Evolutionary conservation across 2,888 invertebrate genomes (phyloP).

Genomic region (Apodemia duryi): DNA sequence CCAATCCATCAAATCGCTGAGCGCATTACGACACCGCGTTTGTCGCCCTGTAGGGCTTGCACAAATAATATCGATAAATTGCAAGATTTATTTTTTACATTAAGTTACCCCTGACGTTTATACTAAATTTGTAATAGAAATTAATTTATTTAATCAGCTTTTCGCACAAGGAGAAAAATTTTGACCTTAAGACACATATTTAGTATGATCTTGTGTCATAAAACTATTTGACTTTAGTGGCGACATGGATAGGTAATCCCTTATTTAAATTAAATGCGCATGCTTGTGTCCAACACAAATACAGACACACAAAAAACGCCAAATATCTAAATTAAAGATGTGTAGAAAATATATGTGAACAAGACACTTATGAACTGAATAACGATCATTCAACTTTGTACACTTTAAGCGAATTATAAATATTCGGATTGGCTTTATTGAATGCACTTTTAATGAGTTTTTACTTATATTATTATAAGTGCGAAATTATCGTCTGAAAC

Average conservation of each 20-base stretch:
- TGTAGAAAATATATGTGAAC: not conserved
- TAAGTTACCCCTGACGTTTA: not conserved
- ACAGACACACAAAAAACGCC: too few relatives aligned
- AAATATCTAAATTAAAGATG: not conserved
- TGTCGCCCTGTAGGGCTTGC: constrained; percentile 55
- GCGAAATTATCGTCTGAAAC: too few relatives aligned
- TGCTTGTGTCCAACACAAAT: too few relatives aligned
- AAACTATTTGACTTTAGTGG: not conserved
- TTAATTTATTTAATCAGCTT: not conserved
- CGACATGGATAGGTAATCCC: too few relatives aligned
- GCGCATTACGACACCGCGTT: constrained; percentile 74
- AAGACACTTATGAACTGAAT: constrained; percentile 7
- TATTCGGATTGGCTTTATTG: too few relatives aligned
- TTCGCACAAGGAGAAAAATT: not conserved
- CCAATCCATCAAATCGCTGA: constrained; percentile 77
- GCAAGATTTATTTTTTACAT: constrained; percentile 1
- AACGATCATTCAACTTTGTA: not conserved
- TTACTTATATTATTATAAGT: too few relatives aligned
- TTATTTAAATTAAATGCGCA: too few relatives aligned
- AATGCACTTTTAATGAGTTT: too few relatives aligned
- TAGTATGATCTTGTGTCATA: not conserved
- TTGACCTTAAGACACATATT: not conserved
- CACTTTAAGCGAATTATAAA: too few relatives aligned
- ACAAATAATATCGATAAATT: constrained; percentile 35
- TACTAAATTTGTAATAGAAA: not conserved